phyloP scores from a whole-genome alignment of 2,113 vertebrate species.

The Stigmatopora nigra region DNA sequence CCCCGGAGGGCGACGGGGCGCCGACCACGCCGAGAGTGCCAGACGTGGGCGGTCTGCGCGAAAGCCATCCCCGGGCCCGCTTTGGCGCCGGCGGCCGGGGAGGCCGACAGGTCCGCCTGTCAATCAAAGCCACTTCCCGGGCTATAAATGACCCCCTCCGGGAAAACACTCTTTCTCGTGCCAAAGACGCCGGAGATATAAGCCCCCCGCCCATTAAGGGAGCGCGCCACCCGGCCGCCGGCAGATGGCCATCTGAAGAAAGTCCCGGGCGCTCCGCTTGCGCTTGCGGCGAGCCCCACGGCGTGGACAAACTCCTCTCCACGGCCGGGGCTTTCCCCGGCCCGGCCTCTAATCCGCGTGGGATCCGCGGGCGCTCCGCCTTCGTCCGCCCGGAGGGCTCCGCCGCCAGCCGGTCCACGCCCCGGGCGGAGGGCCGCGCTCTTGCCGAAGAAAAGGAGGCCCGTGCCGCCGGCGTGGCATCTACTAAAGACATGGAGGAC shows the following conservation, averaged over 20 bases:
- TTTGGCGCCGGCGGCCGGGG: conserved; percentile 47
- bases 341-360: no score
- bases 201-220: conserved; percentile 72
- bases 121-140: conserved; percentile 85
- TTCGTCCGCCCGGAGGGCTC: conserved; percentile 86
- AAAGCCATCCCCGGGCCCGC: conserved; percentile 59
- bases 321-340: no score
- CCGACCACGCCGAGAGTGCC: conserved; percentile 18
- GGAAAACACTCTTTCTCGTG: conserved; percentile 69
- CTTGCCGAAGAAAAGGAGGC: conserved; percentile 59
- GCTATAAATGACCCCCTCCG: conserved; percentile 87
- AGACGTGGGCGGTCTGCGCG: conserved; percentile 67
- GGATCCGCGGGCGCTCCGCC: conserved; percentile 81
- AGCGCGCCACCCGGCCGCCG: conserved; percentile 44
- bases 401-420: conserved; percentile 58
- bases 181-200: conserved; percentile 79
- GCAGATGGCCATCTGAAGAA: conserved; percentile 67
- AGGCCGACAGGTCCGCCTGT: conserved; percentile 87
- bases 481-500: conserved; percentile 64
- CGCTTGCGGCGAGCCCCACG: conserved; percentile 89
- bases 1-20: conserved; percentile 75
- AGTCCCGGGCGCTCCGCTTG: conserved; percentile 79
- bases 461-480: conserved; percentile 17
- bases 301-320: conserved; percentile 91
- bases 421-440: conserved; percentile 53